phyloP scores from a whole-genome alignment of 23 tunicate species.

The Halocynthia aurantium region DNA sequence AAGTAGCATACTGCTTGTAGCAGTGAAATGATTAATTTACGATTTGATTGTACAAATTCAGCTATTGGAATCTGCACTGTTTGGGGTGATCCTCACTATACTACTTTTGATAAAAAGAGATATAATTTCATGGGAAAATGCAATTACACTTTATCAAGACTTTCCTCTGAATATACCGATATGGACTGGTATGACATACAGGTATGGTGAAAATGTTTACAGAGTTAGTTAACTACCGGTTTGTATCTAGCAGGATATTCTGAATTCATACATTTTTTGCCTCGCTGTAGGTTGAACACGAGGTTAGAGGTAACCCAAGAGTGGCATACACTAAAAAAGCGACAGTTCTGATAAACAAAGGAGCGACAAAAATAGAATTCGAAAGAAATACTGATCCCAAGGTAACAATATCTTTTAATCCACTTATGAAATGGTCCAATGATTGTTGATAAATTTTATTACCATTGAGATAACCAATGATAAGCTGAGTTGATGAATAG shows the following conservation, averaged over 20 bases:
- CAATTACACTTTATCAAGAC: slow-evolving; percentile 24
- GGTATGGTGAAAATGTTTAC: background rate
- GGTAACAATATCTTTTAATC: slow-evolving; percentile 1
- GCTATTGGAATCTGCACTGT: slow-evolving; percentile 32
- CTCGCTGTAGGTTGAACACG: slow-evolving; percentile 28
- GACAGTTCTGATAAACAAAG: slow-evolving; percentile 26
- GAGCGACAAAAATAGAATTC: slow-evolving; percentile 16
- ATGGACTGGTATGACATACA: slow-evolving; percentile 9
- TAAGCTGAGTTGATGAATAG: too few relatives aligned
- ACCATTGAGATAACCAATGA: too few relatives aligned
- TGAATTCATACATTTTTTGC: background rate
- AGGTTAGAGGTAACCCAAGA: slow-evolving; percentile 23
- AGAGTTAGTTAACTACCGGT: too few relatives aligned
- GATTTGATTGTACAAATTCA: background rate
- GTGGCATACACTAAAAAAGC: slow-evolving; percentile 48
- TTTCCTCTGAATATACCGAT: background rate
- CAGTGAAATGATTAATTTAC: background rate
- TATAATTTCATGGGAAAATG: slow-evolving; percentile 58
- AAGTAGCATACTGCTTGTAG: too few relatives aligned
- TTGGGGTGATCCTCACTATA: slow-evolving; percentile 46
- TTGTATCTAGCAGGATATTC: too few relatives aligned
- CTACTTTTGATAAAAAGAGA: slow-evolving; percentile 26
- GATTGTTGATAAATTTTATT: too few relatives aligned
- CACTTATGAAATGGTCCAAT: too few relatives aligned
- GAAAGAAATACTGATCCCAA: slow-evolving; percentile 21